Conservation (phyloP, 2,888 invertebrate genomes). For the Macrosoma leucophasiata region DNA sequence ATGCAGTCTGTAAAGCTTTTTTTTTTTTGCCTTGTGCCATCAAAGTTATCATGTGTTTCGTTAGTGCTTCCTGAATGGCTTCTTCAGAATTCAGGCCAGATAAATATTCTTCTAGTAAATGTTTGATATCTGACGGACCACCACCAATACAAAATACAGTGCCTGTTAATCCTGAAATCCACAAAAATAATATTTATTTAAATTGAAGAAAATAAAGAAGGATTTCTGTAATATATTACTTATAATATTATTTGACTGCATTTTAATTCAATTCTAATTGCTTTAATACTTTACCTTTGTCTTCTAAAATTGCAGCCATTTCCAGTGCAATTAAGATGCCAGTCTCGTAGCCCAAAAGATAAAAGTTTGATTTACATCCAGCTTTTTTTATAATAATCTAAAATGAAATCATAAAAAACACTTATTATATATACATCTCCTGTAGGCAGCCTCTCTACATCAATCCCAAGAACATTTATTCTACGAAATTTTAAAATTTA, state of each 20-base stretch:
- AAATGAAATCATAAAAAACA: constrained; percentile 14
- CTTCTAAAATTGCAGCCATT: constrained; percentile 35
- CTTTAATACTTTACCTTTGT: constrained; percentile 31
- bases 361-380: constrained; percentile 25
- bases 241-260: no score
- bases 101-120: constrained; percentile 31
- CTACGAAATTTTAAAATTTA: no score
- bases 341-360: constrained; percentile 34
- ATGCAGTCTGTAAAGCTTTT: constrained; percentile 19
- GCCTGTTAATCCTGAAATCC: constrained; percentile 38
- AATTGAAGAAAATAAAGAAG: background rate
- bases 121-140: constrained; percentile 35
- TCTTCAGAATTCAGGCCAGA: constrained; percentile 28
- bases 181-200: constrained; percentile 5
- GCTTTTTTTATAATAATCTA: constrained; percentile 28
- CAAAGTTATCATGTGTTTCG: constrained; percentile 38
- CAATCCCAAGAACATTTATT: no score
- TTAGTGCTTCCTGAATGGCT: constrained; percentile 37
- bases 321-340: constrained; percentile 34
- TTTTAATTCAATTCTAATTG: background rate
- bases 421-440: no score
- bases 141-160: constrained; percentile 45
- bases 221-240: no score
- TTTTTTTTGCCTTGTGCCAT: constrained; percentile 30
- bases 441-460: no score